Evolutionary conservation across 2,797 vertebrate species (phyloP), one percentile per base, ranked within the genome.

Genomic region (Cyclura pinguis): DNA sequence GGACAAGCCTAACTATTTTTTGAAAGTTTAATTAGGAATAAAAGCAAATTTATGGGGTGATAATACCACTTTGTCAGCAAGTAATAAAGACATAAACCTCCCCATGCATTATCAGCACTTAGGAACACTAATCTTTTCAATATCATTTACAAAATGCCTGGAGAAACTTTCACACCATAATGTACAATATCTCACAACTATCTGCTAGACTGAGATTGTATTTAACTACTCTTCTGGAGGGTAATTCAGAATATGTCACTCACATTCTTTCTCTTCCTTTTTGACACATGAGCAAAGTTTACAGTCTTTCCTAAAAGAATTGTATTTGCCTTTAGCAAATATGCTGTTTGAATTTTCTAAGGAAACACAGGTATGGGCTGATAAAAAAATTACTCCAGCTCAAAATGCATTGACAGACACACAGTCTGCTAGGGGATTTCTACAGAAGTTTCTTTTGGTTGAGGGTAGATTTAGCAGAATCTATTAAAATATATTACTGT

Each of bases 11-110:
- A 96, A 92, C 55, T 88, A 59, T 24, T 93, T 94, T 94, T 92
- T 93, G 92, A 95, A 97, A 95, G 92, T 96, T 96, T 97, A 96
- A 96, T 96, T 94, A 93, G 88, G 84, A 95, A 27, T 94, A 92
- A 95, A 96, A 94, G 94, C 86, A 96, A 94, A 94, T 96, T 96
- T 96, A 92, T 90, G 88, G 89, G 94, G 92, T 73, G 69, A 93
- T 95, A 88, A 74, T 76, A 90, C 69, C 88, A 94, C 69, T 89
- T 74, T 95, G 92, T 91, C 92, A 93, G 85, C 67, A 92, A 85
- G 50, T 91, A 91, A 95, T 93, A 90, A 96, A 96, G 92, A 95
- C 87, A 96, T 96, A 96, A 78, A 95, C 89, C 64, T 89, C 88
- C 82, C 82, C 52, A 35, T 7, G 9, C 85, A 73, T 91, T 93